phyloP scores from a whole-genome alignment of 2,113 vertebrate species.

The Proterorhinus semilunaris region DNA sequence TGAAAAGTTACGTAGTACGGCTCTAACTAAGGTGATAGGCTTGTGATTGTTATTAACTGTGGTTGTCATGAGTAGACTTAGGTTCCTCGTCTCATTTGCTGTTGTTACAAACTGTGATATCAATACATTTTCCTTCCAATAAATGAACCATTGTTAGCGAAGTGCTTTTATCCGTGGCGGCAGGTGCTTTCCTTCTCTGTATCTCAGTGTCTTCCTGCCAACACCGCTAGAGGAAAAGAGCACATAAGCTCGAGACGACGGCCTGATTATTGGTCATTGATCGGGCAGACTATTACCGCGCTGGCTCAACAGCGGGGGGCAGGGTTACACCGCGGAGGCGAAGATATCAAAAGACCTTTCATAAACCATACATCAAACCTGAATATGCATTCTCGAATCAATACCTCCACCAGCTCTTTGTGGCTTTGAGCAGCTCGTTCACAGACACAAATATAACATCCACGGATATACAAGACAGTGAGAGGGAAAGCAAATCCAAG shows the following conservation, averaged over 20 bases:
- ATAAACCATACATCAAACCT: constrained; percentile 47
- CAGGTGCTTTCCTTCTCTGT: constrained; percentile 9
- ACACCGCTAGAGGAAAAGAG: constrained; percentile 18
- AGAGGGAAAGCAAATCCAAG: not conserved
- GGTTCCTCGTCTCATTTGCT: too few species aligned
- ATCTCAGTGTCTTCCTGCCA: constrained; percentile 20
- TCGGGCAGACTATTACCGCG: constrained; percentile 39
- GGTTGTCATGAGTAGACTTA: too few species aligned
- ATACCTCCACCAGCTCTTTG: constrained; percentile 34
- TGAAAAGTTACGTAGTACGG: too few species aligned
- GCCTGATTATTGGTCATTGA: constrained; percentile 55
- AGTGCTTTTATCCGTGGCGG: constrained; percentile 28
- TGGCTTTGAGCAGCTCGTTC: constrained; percentile 11
- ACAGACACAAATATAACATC: constrained; percentile 22
- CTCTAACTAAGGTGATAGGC: too few species aligned
- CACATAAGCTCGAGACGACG: constrained; percentile 6
- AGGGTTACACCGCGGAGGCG: constrained; percentile 2
- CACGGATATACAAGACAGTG: constrained; percentile 13
- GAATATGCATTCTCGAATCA: constrained; percentile 40
- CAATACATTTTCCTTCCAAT: not conserved
- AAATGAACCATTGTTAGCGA: constrained; percentile 20
- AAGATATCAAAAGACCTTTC: constrained; percentile 44
- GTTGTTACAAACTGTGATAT: not conserved
- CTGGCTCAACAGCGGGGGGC: constrained; percentile 26
- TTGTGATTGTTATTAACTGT: too few species aligned